Conservation (phyloP, 2,113 vertebrate genomes). For the Chitala chitala region DNA sequence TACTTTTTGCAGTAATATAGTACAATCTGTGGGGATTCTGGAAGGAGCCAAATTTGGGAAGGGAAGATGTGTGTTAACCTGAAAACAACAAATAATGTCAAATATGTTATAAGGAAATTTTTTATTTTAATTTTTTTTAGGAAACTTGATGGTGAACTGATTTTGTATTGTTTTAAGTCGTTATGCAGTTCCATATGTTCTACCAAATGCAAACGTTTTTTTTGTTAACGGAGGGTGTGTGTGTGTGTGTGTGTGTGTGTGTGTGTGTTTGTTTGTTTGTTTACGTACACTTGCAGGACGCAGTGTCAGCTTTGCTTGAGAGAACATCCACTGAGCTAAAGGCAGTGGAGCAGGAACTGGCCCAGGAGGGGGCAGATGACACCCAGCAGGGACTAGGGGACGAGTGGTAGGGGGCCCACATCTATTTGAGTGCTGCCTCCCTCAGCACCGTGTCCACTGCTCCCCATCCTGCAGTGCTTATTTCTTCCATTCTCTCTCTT, state of each 20-base stretch:
- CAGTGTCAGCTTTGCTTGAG: slow-evolving; percentile 70
- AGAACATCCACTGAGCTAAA: slow-evolving; percentile 73
- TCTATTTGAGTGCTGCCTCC: no score
- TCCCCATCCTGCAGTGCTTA: neutral
- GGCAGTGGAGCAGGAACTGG: slow-evolving; percentile 71
- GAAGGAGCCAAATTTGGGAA: no score
- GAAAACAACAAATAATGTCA: no score
- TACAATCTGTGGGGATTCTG: no score
- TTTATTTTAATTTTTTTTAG: no score
- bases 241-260: neutral
- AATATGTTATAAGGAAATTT: no score
- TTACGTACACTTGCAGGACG: slow-evolving; percentile 49
- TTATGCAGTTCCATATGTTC: neutral
- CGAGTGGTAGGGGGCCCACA: slow-evolving; percentile 56
- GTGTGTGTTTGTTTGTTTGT: neutral
- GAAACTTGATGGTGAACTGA: no score
- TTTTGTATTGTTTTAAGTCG: neutral
- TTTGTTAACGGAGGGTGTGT: no score
- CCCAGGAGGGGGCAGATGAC: slow-evolving; percentile 57
- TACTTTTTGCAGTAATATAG: no score
- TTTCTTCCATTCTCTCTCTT: no score
- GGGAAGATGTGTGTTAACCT: no score
- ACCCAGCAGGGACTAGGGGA: slow-evolving; percentile 46
- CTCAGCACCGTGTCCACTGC: neutral
- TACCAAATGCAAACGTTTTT: no score